Conservation (phyloP, 2,888 invertebrate species). For the Cinara cedri region DNA sequence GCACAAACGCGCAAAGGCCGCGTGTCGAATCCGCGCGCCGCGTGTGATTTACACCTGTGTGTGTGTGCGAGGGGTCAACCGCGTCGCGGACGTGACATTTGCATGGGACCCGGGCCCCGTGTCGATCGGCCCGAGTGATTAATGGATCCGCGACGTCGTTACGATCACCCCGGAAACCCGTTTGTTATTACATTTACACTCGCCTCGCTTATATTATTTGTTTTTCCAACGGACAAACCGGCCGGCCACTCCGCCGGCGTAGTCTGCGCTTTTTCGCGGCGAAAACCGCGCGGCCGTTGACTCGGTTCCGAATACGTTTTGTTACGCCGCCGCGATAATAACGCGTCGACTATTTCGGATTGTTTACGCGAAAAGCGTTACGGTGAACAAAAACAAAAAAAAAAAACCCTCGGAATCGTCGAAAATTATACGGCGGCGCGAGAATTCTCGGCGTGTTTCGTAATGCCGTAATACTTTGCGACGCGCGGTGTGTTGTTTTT, state of each 20-base stretch:
- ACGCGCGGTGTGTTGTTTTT: neutral
- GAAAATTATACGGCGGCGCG: neutral
- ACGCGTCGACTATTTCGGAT: too few species aligned
- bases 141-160: slow-evolving; percentile 24
- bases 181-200: neutral
- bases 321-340: neutral
- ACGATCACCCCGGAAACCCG: neutral
- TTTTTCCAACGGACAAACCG: slow-evolving; percentile 29
- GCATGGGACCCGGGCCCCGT: neutral
- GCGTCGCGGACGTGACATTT: slow-evolving; percentile 3
- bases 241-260: too few species aligned
- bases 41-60: slow-evolving; percentile 47
- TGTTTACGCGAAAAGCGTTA: too few species aligned
- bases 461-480: neutral
- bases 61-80: neutral
- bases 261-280: too few species aligned
- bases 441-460: slow-evolving; percentile 6
- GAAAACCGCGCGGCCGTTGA: slow-evolving; percentile 11
- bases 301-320: slow-evolving; percentile 6
- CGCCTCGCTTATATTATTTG: too few species aligned
- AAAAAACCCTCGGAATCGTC: neutral
- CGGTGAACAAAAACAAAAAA: too few species aligned
- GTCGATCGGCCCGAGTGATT: slow-evolving; percentile 29
- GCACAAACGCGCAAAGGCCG: neutral
- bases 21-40: neutral